Evolutionary conservation across 2,888 invertebrate genomes (phyloP).

Genomic region (Ophioninae sp.): DNA sequence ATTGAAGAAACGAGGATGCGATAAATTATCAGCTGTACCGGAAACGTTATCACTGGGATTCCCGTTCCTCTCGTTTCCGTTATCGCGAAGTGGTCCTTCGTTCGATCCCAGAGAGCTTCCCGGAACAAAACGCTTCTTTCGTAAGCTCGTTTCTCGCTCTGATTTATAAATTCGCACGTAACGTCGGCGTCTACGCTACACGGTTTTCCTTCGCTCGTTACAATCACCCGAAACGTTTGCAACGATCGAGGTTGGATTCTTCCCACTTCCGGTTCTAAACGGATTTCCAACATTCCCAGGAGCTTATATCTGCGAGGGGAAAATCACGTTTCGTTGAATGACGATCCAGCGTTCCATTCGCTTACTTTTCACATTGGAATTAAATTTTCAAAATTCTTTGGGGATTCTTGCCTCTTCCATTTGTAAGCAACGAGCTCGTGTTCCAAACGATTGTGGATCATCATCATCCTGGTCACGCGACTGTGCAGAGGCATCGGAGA

Average conservation of each 20-base stretch:
- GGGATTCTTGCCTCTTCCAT: constrained; percentile 76
- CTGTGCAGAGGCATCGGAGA: constrained; percentile 75
- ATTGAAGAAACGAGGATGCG: background rate
- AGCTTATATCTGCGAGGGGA: constrained; percentile 69
- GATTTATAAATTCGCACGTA: constrained; percentile 78
- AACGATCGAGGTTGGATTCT: constrained; percentile 77
- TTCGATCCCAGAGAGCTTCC: constrained; percentile 67
- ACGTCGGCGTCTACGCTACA: constrained; percentile 74
- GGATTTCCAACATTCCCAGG: constrained; percentile 71
- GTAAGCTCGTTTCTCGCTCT: constrained; percentile 76
- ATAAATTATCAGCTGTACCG: constrained; percentile 70
- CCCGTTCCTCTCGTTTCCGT: constrained; percentile 75
- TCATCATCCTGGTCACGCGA: constrained; percentile 75
- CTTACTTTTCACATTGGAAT: background rate
- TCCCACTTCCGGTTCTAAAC: constrained; percentile 74
- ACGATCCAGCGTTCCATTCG: background rate
- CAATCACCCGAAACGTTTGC: constrained; percentile 75
- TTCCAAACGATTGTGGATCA: constrained; percentile 78
- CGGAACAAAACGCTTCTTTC: constrained; percentile 73
- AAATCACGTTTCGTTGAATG: background rate
- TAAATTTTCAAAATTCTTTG: background rate
- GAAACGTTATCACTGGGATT: constrained; percentile 60
- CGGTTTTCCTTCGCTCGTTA: constrained; percentile 75
- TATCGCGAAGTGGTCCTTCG: constrained; percentile 78
- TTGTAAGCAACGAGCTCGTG: constrained; percentile 77